Percentiles rank a stretch among this genome's conserved stretches.
Conservation (phyloP, 2,113 vertebrate genomes). For the Actenoides hombroni region DNA sequence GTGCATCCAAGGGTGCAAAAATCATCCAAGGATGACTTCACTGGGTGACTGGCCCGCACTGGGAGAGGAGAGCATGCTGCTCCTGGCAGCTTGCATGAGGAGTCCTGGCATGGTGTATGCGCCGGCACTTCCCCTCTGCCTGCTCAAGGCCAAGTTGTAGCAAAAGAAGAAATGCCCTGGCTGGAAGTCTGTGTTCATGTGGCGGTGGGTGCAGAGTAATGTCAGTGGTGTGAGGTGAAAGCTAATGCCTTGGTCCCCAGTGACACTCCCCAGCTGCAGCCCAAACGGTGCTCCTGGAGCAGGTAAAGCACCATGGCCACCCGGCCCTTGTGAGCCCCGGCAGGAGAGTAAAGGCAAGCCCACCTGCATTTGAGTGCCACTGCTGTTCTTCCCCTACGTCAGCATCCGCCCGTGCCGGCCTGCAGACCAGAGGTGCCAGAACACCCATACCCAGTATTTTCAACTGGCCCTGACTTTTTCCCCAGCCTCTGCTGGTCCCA, state of each 20-base stretch:
- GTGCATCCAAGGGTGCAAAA: background rate
- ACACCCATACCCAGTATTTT: background rate
- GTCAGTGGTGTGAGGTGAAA: background rate
- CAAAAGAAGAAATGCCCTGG: background rate
- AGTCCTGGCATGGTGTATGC: background rate
- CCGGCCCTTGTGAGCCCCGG: rapidly evolving
- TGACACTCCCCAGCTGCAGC: background rate
- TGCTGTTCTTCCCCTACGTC: background rate
- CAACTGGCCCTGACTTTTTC: background rate
- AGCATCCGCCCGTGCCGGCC: background rate
- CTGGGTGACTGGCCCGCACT: background rate
- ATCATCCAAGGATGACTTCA: background rate
- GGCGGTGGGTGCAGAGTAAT: background rate
- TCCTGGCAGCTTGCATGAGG: background rate
- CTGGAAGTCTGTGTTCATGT: background rate
- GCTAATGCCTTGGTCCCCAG: background rate
- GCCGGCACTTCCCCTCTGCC: background rate
- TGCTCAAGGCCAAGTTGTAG: background rate
- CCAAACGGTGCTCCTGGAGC: background rate
- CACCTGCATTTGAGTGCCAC: background rate
- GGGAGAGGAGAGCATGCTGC: background rate
- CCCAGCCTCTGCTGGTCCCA: background rate
- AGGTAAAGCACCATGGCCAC: background rate
- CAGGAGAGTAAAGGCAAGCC: background rate
- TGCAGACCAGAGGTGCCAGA: background rate